phyloP scores from a whole-genome alignment of 2,888 invertebrate genomes.

The Dolichopus griseipennis region DNA sequence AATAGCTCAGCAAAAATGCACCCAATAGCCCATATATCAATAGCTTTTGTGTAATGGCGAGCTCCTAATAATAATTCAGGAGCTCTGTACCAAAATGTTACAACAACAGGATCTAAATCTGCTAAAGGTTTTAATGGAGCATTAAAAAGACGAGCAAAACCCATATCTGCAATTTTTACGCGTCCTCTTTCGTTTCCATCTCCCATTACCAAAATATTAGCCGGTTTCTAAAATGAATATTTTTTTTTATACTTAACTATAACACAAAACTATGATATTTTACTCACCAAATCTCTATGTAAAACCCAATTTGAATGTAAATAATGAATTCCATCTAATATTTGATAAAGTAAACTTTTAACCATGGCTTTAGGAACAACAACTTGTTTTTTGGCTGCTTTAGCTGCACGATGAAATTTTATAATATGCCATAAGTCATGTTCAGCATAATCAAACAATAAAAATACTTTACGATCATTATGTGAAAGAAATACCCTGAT shows the following conservation, averaged over 20 bases:
- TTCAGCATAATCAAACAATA: conserved; percentile 96
- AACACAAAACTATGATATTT: neutral
- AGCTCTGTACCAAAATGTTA: conserved; percentile 99
- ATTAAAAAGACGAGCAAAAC: conserved; percentile 95
- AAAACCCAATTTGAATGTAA: conserved; percentile 98
- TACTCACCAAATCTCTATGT: conserved; percentile 83
- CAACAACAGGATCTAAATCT: conserved; percentile 97
- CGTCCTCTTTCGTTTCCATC: conserved; percentile 94
- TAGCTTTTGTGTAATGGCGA: conserved; percentile 95
- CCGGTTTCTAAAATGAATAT: conserved; percentile 68
- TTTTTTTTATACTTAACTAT: neutral
- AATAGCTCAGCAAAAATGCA: conserved; percentile 98
- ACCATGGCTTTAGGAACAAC: conserved; percentile 97
- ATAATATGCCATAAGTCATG: conserved; percentile 99
- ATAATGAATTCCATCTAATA: conserved; percentile 97
- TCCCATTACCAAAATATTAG: conserved; percentile 98
- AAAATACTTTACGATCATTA: conserved; percentile 92
- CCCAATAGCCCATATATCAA: conserved; percentile 98
- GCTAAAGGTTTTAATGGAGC: conserved; percentile 95
- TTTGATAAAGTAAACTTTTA: conserved; percentile 94
- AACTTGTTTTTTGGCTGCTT: conserved; percentile 93
- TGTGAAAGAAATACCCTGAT: conserved; percentile 95
- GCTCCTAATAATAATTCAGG: conserved; percentile 91
- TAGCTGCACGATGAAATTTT: conserved; percentile 95
- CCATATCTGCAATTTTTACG: conserved; percentile 99